Base-by-base conservation (phyloP, 1,140 invertebrate species). In the Anastatus disparis region DNA sequence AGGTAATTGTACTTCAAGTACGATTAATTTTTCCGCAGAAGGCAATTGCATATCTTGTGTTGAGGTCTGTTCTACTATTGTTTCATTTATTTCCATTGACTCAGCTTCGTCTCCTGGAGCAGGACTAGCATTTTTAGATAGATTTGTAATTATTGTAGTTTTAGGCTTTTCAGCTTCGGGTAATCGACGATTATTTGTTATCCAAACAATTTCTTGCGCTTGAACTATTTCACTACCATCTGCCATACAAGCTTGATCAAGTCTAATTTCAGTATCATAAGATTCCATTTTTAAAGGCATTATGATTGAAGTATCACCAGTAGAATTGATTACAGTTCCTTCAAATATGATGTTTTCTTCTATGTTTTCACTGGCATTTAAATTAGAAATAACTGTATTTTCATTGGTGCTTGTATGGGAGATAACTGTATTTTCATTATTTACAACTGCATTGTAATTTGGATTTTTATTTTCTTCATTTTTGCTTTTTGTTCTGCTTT, bases 1-100 rank as follows among this genome's bases (percentile, higher is more conserved):
- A 58, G 64, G 64, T 35, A 67, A 67, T 58, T 67, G 52, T n/a
- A 67, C 64, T 67, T 67, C 64, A 58, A 67, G 26, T 38, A 67
- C n/a, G 58, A 67, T 67, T 46, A 67, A 20, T 58, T 67, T 38
- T 31, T 67, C 40, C 22, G 52, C 31, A 46, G 64, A 55, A 20
- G 35, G 20, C 24, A 46, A 35, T 12, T 64, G 31, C 20, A 42
- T 29, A 53, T 56, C 52, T 35, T 56, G 48, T 46, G 20, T 52
- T 20, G 29, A 35, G 0, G 50, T 31, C 63, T 63, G 58, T 35
- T 56, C 15, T 44, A 35, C 9, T 58, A 70, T n/a, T 62, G 31
- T 69, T 40, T 50, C 61, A 53, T 58, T 29, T n/a, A 4, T 53
- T 38, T 38, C 13, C n/a, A 56, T 31, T n/a, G 13, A 27, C 22